Evolutionary conservation across 2,113 vertebrate species (phyloP), one percentile per base, ranked within the genome.

Genomic region (Tachysurus fulvidraco): DNA sequence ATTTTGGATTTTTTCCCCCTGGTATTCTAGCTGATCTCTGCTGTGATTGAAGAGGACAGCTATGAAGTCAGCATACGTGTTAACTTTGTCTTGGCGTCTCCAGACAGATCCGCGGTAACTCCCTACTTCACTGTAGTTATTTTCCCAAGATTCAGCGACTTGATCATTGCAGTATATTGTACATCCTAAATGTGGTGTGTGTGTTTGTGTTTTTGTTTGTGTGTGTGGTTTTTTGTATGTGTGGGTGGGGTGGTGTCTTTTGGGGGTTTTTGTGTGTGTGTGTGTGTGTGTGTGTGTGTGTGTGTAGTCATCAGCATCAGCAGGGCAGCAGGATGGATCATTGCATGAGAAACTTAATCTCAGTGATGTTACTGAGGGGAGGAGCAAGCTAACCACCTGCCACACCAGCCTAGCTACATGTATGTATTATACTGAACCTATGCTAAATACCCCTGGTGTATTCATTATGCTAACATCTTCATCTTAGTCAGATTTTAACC

Each of bases 21-120:
- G 7, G 17, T 21, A 21, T 23, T 23, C 36, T 10, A 99, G 98
- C 94, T 99, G 88, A 93, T 96, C 8, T 97, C 95, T 36, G 98
- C 97, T 17, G 91, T 95, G 83, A 81, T 98, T 86, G 92, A 93
- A 80, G 96, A 99, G 83, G 96, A 97, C 86, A 91, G 89, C 21
- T 90, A 41, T 71, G 95, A 97, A 91, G 95, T 99, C 92, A 96
- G 94, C 80, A 91, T 99, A 91, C 96, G 92, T 10, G 0, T 99
- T 91, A 97, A 94, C 92, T 99, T 97, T 0, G 88, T 95, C 80
- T 91, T 95, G 54, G 95, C 93, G 2, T 81, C 89, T 89, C 85
- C 4, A 0, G 81, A 90, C 28, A 79, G 78, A 0, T 64, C 62
- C 6, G 91, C 86, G 92, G 94, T 90, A 90, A 50, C 0, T 71